Base-by-base conservation (phyloP, 2,797 vertebrate species). In the Emys orbicularis region DNA sequence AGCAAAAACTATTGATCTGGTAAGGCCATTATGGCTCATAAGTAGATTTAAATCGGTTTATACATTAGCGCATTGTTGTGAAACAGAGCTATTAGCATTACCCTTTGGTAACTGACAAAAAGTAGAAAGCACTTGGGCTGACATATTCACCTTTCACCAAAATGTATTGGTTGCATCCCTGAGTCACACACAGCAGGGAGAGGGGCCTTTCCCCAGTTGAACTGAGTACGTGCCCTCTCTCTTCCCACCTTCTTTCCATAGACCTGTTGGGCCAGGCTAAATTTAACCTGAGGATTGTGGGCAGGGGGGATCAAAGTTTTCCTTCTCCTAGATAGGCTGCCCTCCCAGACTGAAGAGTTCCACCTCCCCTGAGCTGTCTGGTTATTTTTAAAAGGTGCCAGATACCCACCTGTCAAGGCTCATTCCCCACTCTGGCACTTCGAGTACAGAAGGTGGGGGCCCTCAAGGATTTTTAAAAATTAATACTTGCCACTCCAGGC, bases 1-100 rank as follows among this genome's bases (percentile, higher is more conserved):
- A 88, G 99, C 99, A 90, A 99, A 99, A 97, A 99, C 99, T 3
- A 99, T 99, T 86, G 99, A 99, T 97, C 97, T 99, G 99, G 99
- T 99, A 98, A 97, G 96, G 86, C 41, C 34, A 80, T 25, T 9
- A 34, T 15, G 12, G 34, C 52, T 89, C 80, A 29, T 50, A 72
- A 23, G 11, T 41, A 72, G 37, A 72, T 72, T 41, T 41, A 72
- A 72, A 37, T 86, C 54, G 2, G 29, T 92, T 61, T 47, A 79
- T 6, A 5, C 0, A 59, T n/a, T 44, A 7, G 87, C 81, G 44
- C 4, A 41, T 1, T 68, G 25, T 4, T 5, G 5, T 34, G 27
- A 5, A 1, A 49, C 79, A 6, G 23, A 72, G 57, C 86, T 16
- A 72, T 72, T 72, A 72, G 21, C 21, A 72, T 12, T 41, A 23